Base-by-base conservation (phyloP, 2,113 vertebrate genomes). In the Halcyon senegalensis region DNA sequence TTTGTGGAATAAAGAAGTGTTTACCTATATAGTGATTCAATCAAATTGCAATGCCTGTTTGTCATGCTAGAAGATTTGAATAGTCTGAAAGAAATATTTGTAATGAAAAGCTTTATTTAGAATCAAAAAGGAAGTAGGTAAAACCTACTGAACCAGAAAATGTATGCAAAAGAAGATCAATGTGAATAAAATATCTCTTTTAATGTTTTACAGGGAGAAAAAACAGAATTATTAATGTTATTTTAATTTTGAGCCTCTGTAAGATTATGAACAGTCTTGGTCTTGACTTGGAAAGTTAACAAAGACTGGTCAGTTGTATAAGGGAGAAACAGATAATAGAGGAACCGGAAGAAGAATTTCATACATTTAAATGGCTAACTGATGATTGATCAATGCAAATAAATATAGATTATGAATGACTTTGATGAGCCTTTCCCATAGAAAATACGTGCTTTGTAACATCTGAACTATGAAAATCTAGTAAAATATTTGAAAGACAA, bases 61-160 rank as follows among this genome's bases (percentile, higher is more conserved):
- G 80, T 90, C 62, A 75, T 66, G 46, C 39, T 74, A 66, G 77
- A 85, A 89, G 62, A 89, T 92, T 87, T 84, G 46, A 96, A 56
- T 62, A 79, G n/a, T 77, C 58, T 87, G 62, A 87, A 91, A 90
- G 56, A 88, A 95, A 91, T 80, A 82, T 77, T 93, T 91, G 51
- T 87, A 41, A 56, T 72, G 53, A 68, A 89, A 90, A 89, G 23
- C 51, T 89, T 89, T 84, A 74, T 90, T 89, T 95, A 76, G 67
- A 67, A 78, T 91, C 60, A 82, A 85, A 91, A 91, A 25, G 43
- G 35, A 91, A 90, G 90, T 30, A 62, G 12, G 55, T 86, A 62
- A 85, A 95, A 44, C 35, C 35, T 93, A 75, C 24, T 88, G 87
- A 94, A 94, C 51, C 51, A 73, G 48, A 59, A 96, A 89, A 84